Conservation (phyloP, 1,140 invertebrate genomes). For the Dreissena polymorpha region DNA sequence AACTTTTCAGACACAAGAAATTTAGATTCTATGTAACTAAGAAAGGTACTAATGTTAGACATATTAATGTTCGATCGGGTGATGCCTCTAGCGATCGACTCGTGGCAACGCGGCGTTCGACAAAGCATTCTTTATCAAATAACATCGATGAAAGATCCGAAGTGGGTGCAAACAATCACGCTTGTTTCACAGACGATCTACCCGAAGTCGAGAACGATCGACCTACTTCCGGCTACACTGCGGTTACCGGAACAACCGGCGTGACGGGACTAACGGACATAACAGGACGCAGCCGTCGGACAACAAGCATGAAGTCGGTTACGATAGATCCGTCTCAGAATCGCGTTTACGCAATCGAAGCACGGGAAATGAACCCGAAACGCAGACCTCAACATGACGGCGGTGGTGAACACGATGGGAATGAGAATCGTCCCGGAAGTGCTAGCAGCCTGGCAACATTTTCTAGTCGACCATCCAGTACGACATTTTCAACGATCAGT, state of each 20-base stretch:
- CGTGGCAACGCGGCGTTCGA: too few species aligned
- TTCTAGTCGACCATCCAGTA: conserved; percentile 32
- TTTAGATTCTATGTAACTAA: conserved; percentile 43
- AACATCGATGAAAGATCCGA: conserved; percentile 2
- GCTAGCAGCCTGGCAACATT: conserved; percentile 33
- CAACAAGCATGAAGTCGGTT: conserved; percentile 31
- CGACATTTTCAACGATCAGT: conserved; percentile 4
- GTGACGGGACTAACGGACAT: conserved; percentile 32
- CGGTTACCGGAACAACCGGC: conserved; percentile 32
- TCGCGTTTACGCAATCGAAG: conserved; percentile 35
- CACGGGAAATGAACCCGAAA: neutral
- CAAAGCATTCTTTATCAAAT: neutral
- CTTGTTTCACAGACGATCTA: conserved; percentile 29
- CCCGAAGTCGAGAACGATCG: conserved; percentile 32
- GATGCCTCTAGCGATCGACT: neutral
- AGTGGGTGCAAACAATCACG: conserved; percentile 19
- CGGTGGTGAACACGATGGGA: neutral
- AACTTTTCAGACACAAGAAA: conserved; percentile 43
- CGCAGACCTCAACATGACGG: neutral
- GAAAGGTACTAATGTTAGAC: neutral
- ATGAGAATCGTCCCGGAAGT: conserved; percentile 12
- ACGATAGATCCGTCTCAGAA: conserved; percentile 47
- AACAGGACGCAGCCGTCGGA: conserved; percentile 17
- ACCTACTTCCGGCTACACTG: conserved; percentile 36
- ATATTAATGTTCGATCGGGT: neutral